Base-by-base conservation (phyloP, 2,797 vertebrate species). In the Pseudochirops corinnae region DNA sequence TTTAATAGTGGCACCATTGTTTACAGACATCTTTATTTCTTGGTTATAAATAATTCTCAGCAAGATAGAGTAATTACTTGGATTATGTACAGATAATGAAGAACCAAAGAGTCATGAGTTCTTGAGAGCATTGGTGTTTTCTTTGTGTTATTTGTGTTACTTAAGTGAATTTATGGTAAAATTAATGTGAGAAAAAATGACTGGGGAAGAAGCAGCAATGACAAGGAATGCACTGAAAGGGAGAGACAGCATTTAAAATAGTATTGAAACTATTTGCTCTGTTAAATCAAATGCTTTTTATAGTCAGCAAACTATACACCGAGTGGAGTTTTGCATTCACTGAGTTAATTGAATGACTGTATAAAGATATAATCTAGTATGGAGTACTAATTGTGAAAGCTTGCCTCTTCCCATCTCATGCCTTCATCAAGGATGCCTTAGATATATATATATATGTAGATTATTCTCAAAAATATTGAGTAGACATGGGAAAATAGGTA, bases 21-120 rank as follows among this genome's bases (percentile, higher is more conserved):
- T 91, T 55, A 39, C n/a, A 93, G 56, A 90, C 53, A 90, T 50
- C 39, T 92, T 93, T 92, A 93, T 90, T 91, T 55, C n/a, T 62
- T 92, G 55, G 56, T 21, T 50, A 21, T 93, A 93, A 58, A 93
- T 92, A 57, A 92, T 55, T 60, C 74, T 93, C 87, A 92, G 56
- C 16, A 93, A 95, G 67, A 93, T 9, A 90, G 62, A 56, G n/a
- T 56, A 93, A 87, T 93, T 90, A 33, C 60, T 90, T 93, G 33
- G 33, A 50, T 55, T n/a, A 28, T 93, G n/a, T 60, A 28, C 39
- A 87, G 50, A 58, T 93, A 93, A 56, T 56, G 50, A 87, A 91
- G 56, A 55, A 18, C 14, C 50, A 58, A 90, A 90, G 56, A 56
- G 1, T 52, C 50, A 60, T 58, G n/a, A 26, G 21, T 82, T 82